These are phyloP conservation scores for Lycophotia porphyrea DNA, from an alignment of 2,888 invertebrate genomes.

Conservation along the genomic window DNA sequence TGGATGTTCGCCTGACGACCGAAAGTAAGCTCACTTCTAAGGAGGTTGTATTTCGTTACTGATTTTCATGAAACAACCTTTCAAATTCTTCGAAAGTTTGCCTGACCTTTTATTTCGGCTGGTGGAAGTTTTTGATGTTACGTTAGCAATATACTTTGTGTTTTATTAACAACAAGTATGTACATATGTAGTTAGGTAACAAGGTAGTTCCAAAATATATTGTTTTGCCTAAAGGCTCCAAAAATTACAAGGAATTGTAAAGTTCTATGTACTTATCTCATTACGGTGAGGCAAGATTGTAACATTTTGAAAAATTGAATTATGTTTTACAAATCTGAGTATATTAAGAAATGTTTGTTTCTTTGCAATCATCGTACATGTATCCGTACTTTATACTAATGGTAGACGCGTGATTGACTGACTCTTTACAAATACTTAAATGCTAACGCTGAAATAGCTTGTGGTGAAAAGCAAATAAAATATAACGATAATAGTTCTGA, in stretches of 20 bases:
- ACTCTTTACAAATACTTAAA: constrained; percentile 48
- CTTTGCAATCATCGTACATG: constrained; percentile 35
- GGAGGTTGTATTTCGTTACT: constrained; percentile 10
- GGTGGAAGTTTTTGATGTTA: constrained; percentile 20
- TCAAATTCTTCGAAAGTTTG: constrained; percentile 31
- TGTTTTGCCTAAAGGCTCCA: constrained; percentile 5
- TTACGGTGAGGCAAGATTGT: constrained; percentile 9
- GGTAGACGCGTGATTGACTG: constrained; percentile 43
- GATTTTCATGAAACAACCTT: constrained; percentile 27
- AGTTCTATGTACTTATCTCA: constrained; percentile 3
- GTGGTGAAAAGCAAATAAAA: constrained; percentile 41
- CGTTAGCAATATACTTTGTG: constrained; percentile 22
- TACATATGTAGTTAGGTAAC: constrained; percentile 6
- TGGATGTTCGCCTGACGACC: constrained; percentile 18
- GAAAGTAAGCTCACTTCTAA: constrained; percentile 7
- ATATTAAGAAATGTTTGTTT: constrained; percentile 42
- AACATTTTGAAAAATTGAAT: constrained; percentile 24
- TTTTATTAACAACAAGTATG: constrained; percentile 27
- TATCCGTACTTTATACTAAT: constrained; percentile 46
- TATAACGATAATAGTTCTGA: constrained; percentile 33
- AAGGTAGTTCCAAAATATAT: constrained; percentile 19
- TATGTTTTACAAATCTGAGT: constrained; percentile 3
- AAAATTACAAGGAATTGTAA: constrained; percentile 12
- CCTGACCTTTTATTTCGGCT: constrained; percentile 26
- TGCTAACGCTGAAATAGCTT: constrained; percentile 39